These are phyloP conservation scores for Diaprepes abbreviatus DNA, from an alignment of 2,888 invertebrate genomes.

Conservation along the genomic window DNA sequence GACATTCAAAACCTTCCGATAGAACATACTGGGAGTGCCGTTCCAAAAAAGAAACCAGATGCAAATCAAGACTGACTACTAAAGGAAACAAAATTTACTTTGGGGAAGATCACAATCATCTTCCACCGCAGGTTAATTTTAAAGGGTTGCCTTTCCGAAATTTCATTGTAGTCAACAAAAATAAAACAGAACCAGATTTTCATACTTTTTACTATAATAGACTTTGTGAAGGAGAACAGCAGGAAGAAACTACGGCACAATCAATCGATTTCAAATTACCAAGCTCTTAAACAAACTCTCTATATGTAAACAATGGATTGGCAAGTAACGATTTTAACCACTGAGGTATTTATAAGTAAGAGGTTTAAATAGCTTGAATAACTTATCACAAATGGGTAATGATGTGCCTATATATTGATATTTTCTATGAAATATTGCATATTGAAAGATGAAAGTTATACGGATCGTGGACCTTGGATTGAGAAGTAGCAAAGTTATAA, in stretches of 20 bases:
- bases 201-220: constrained; percentile 47
- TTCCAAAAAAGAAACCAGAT: constrained; percentile 54
- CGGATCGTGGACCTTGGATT: no score
- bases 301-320: no score
- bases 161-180: constrained; percentile 38
- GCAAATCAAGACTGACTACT: constrained; percentile 54
- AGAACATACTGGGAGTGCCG: constrained; percentile 58
- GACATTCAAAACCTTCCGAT: constrained; percentile 53
- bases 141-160: constrained; percentile 47
- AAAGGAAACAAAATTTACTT: constrained; percentile 51
- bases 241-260: background rate
- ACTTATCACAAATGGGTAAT: no score
- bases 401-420: no score
- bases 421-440: no score
- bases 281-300: no score
- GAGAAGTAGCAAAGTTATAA: no score
- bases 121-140: constrained; percentile 49
- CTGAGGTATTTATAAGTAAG: no score
- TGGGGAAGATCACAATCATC: constrained; percentile 55
- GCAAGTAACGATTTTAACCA: no score
- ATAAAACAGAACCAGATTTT: constrained; percentile 42
- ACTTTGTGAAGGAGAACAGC: constrained; percentile 27
- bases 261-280: no score
- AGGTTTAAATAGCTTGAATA: no score
- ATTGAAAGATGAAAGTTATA: no score